These are phyloP conservation scores for Microtus pennsylvanicus DNA, from an alignment of 2,113 vertebrate species.

Conservation along the genomic window DNA sequence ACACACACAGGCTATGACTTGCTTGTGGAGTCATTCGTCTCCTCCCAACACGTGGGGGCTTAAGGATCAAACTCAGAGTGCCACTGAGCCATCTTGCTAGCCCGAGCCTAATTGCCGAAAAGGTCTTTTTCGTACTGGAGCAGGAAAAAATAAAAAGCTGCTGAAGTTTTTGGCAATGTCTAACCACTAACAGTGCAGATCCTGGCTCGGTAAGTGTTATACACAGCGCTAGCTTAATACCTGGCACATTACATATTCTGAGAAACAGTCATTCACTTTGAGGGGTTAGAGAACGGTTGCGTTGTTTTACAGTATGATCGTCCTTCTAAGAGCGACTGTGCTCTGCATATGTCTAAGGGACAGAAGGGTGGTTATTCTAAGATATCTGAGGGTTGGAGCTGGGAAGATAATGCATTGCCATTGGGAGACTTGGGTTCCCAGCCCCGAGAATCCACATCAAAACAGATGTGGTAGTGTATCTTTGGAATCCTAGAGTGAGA, in stretches of 20 bases:
- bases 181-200: not conserved
- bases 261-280: not conserved
- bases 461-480: not conserved
- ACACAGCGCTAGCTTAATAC: not conserved
- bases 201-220: not conserved
- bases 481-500: not conserved
- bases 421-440: not conserved
- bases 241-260: not conserved
- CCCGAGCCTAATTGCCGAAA: not conserved
- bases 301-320: not conserved
- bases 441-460: not conserved
- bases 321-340: not conserved
- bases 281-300: not conserved
- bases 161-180: not conserved
- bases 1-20: not conserved
- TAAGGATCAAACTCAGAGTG: not conserved
- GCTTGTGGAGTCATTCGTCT: not conserved
- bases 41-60: not conserved
- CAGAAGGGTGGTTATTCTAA: not conserved
- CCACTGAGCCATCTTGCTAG: not conserved
- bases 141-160: not conserved
- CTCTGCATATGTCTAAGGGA: not conserved
- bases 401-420: not conserved
- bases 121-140: not conserved
- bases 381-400: not conserved